Evolutionary conservation across 1,140 invertebrate species (phyloP), one percentile per base, ranked within the genome.

Genomic region (Diploscapter pachys): DNA sequence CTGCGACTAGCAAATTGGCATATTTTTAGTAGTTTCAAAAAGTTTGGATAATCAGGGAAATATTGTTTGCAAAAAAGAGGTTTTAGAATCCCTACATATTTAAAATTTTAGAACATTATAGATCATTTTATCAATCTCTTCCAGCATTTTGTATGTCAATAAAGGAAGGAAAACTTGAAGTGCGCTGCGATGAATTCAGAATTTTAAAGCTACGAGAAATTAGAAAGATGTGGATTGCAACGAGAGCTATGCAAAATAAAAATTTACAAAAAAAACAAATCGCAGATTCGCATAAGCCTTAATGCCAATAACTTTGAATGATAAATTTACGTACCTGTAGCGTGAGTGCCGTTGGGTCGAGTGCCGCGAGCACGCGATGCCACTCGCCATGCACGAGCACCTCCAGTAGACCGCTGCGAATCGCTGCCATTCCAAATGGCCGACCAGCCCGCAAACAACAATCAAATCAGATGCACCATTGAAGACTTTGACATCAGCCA

Each of bases 281-380:
- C 51, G 4, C 49, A 8, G 57, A 59, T 59, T 31, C 4, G 31
- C 48, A 3, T 11, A 59, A 49, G 62, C 8, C 5, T 31, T 31
- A 31, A 1, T 70, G 8, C 11, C 3, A 59, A 57, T 5, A 59
- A 69, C 93, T 86, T 65, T 63, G 75, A 49, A 71, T 57, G 6
- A 75, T 55, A 61, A 68, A 64, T 13, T 65, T 74, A 69, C 72
- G 61, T 74, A 71, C 79, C 76, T 61, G 73, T 75, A 96, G 93
- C 51, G 97, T 93, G 11, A 98, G 87, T 83, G 92, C 94, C 85
- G 97, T 95, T 78, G 95, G 95, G 86, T 96, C 93, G 11, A 98
- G 87, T 2, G 92, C 92, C 69, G 93, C 93, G 83, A 92, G 91
- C 8, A 96, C 93, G 48, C 92, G 90, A 85, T 95, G 94, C 95